Conservation (phyloP, 1,140 invertebrate genomes). For the Magallana ariakensis region DNA sequence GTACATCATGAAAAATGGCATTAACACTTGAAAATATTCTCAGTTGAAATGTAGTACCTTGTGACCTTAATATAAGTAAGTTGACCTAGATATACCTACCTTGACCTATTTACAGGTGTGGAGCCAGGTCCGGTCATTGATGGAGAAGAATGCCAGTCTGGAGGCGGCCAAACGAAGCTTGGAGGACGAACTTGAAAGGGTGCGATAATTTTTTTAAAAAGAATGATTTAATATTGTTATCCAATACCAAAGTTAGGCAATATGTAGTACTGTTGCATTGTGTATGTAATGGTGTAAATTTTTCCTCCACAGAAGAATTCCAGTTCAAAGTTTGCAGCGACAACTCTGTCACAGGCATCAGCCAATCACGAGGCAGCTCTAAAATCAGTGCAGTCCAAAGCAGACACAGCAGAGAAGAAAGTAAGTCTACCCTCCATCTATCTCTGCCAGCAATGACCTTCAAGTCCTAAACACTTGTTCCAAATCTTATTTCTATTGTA, state of each 20-base stretch:
- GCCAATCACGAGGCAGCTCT: slow-evolving; percentile 63
- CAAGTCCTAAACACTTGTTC: no score
- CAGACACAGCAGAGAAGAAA: slow-evolving; percentile 66
- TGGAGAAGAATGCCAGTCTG: slow-evolving; percentile 73
- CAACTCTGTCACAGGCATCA: slow-evolving; percentile 58
- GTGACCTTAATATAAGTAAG: no score
- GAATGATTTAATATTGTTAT: neutral
- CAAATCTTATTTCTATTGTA: no score
- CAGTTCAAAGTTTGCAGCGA: slow-evolving; percentile 62
- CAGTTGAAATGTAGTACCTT: no score
- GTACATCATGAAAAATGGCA: no score
- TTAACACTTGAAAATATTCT: no score
- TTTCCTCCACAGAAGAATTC: slow-evolving; percentile 52
- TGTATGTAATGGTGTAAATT: neutral
- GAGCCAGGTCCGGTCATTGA: slow-evolving; percentile 70
- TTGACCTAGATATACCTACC: no score
- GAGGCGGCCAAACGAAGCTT: slow-evolving; percentile 68
- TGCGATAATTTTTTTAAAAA: slow-evolving; percentile 45
- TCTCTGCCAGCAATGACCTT: no score
- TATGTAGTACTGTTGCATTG: neutral
- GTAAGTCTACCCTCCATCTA: slow-evolving; percentile 42
- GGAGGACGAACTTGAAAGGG: slow-evolving; percentile 72
- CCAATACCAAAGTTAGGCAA: neutral
- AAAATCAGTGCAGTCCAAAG: slow-evolving; percentile 59
- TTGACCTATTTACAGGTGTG: slow-evolving; percentile 63